These are phyloP conservation scores for Drosophila kuntzei DNA, from an alignment of 2,888 invertebrate genomes.

Conservation along the genomic window DNA sequence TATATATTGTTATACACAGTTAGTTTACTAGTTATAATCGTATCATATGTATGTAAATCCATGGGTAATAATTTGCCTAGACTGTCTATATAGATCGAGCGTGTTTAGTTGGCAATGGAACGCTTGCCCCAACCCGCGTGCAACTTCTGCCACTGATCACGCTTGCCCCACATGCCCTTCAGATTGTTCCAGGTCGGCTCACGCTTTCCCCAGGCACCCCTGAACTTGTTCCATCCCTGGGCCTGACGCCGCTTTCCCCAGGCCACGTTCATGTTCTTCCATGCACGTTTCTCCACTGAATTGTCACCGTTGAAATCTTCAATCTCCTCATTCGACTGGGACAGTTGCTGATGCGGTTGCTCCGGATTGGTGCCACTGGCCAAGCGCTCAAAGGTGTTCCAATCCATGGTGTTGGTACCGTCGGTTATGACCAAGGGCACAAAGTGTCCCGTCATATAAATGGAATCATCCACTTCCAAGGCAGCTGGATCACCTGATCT, in stretches of 20 bases:
- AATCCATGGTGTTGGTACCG: conserved; percentile 69
- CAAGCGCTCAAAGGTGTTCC: conserved; percentile 75
- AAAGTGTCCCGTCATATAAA: conserved; percentile 69
- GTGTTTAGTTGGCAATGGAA: conserved; percentile 61
- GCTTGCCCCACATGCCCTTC: conserved; percentile 92
- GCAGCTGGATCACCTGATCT: conserved; percentile 77
- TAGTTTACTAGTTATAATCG: conserved; percentile 40
- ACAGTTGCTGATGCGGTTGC: conserved; percentile 27
- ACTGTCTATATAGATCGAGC: conserved; percentile 20
- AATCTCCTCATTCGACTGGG: conserved; percentile 59
- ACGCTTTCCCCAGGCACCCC: conserved; percentile 91
- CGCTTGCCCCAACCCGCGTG: conserved; percentile 86
- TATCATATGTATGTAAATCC: conserved; percentile 35
- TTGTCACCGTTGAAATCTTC: conserved; percentile 50
- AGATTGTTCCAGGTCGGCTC: conserved; percentile 92
- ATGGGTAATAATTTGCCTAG: conserved; percentile 34
- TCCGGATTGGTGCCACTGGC: conserved; percentile 49
- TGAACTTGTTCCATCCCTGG: conserved; percentile 87
- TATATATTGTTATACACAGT: conserved; percentile 44
- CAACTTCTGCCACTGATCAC: conserved; percentile 86
- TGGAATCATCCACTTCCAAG: conserved; percentile 51
- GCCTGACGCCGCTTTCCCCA: conserved; percentile 90
- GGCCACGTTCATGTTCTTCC: conserved; percentile 90
- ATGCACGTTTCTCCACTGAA: conserved; percentile 88
- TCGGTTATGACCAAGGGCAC: conserved; percentile 66